Percentiles rank a stretch among this genome's conserved stretches.
Conservation (phyloP, 2,888 invertebrate genomes). For the Ochropacha duplaris region DNA sequence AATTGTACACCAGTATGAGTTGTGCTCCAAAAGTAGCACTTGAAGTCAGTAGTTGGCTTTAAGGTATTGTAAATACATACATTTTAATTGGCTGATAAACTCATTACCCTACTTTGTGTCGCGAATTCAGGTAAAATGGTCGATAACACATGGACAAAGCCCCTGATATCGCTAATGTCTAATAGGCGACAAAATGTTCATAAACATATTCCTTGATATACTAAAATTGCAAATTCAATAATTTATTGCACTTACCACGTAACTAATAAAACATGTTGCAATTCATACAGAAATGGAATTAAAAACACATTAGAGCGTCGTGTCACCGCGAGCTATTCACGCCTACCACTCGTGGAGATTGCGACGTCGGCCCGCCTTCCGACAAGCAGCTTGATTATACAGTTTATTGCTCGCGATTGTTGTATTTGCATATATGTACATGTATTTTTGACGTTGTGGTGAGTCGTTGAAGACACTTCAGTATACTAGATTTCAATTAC, state of each 20-base stretch:
- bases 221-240: too few species aligned
- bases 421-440: not conserved
- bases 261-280: not conserved
- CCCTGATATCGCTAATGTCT: too few species aligned
- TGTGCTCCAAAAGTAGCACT: too few species aligned
- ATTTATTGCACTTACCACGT: not conserved
- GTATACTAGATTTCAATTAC: not conserved
- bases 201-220: too few species aligned
- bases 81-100: too few species aligned
- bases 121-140: too few species aligned
- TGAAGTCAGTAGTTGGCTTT: too few species aligned
- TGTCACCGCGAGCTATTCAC: not conserved
- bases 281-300: conserved; percentile 1
- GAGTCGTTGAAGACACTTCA: not conserved
- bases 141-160: too few species aligned
- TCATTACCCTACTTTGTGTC: too few species aligned
- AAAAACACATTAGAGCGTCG: conserved; percentile 6
- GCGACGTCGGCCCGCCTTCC: not conserved
- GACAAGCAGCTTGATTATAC: not conserved
- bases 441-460: not conserved
- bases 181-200: too few species aligned
- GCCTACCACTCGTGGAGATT: conserved; percentile 9
- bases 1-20: too few species aligned
- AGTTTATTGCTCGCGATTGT: not conserved
- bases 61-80: too few species aligned